Conservation (phyloP, 2,888 invertebrate species). For the Zhuqinia jingwanae region DNA sequence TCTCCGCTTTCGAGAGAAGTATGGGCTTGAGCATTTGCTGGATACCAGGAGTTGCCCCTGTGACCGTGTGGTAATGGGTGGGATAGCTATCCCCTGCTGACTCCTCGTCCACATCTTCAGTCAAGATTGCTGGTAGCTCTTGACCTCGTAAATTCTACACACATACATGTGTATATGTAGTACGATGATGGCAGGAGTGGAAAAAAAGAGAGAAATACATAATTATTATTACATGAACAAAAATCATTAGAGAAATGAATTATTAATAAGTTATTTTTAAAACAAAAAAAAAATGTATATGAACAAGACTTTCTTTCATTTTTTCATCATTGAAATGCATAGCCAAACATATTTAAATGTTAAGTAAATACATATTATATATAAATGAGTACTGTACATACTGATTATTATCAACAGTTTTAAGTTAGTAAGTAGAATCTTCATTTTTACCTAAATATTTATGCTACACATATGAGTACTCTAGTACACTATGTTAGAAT, state of each 20-base stretch:
- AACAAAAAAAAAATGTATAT: background rate
- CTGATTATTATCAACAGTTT: no score
- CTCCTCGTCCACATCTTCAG: conserved; percentile 82
- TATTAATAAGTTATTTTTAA: conserved; percentile 26
- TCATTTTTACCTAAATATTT: no score
- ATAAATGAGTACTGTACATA: no score
- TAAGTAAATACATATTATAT: no score
- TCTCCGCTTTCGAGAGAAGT: conserved; percentile 79
- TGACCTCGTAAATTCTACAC: conserved; percentile 85
- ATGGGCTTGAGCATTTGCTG: conserved; percentile 81
- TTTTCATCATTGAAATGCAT: no score
- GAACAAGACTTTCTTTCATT: conserved; percentile 42
- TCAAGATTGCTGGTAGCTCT: conserved; percentile 84
- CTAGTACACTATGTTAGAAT: no score
- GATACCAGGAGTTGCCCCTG: conserved; percentile 84
- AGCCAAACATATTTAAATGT: no score
- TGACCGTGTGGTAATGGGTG: conserved; percentile 79
- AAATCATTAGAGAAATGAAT: background rate
- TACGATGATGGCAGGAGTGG: background rate
- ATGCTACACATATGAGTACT: no score
- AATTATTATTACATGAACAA: conserved; percentile 1
- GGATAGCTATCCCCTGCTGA: conserved; percentile 74
- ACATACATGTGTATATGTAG: background rate
- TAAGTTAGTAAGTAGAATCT: no score
- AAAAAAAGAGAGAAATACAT: conserved; percentile 31